These are phyloP conservation scores for Sipha flava DNA, from an alignment of 1,140 invertebrate species.

Conservation along the genomic window DNA sequence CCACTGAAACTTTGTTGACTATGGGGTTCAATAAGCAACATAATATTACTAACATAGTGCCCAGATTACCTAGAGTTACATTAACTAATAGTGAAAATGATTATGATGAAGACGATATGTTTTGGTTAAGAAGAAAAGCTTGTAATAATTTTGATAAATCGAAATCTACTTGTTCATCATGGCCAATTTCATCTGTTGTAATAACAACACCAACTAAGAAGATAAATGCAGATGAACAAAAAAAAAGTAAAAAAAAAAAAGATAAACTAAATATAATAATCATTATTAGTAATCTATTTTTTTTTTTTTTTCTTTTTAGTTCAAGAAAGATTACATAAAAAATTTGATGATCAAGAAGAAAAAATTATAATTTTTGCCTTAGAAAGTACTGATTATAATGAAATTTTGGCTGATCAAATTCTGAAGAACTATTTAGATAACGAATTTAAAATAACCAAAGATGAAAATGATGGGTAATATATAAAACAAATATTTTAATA, in stretches of 20 bases:
- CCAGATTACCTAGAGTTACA: constrained; percentile 37
- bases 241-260: constrained; percentile 15
- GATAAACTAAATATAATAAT: background rate
- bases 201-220: constrained; percentile 54
- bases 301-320: constrained; percentile 50
- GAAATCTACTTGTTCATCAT: constrained; percentile 45
- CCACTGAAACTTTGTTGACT: constrained; percentile 64
- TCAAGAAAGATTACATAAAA: constrained; percentile 60
- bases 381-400: constrained; percentile 75
- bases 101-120: constrained; percentile 48
- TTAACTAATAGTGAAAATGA: constrained; percentile 40
- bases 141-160: constrained; percentile 37
- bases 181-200: constrained; percentile 53
- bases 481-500: background rate
- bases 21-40: constrained; percentile 76
- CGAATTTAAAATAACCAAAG: background rate
- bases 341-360: constrained; percentile 66
- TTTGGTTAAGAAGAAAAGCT: constrained; percentile 4
- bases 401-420: constrained; percentile 55
- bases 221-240: background rate
- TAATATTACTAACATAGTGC: constrained; percentile 41
- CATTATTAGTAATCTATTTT: constrained; percentile 9
- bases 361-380: constrained; percentile 73
- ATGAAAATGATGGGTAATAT: background rate
- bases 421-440: constrained; percentile 5